These are phyloP conservation scores for Argyrosomus regius DNA, from an alignment of 2,797 vertebrate genomes.

Conservation along the genomic window DNA sequence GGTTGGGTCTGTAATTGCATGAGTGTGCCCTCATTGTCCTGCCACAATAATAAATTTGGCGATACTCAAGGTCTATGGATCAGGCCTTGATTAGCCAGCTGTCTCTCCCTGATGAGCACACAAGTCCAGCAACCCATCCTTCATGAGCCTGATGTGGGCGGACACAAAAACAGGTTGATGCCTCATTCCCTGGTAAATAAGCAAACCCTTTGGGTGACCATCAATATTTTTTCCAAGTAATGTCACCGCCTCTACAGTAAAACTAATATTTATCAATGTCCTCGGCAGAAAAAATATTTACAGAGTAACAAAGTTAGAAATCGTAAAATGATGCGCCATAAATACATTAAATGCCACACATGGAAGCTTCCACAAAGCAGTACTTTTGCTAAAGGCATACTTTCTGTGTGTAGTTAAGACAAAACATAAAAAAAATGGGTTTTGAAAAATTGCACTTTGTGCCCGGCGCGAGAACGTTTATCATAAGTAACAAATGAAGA, in stretches of 20 bases:
- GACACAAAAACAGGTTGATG: conserved; percentile 83
- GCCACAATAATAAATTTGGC: conserved; percentile 91
- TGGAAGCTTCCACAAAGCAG: conserved; percentile 35
- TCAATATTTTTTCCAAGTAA: conserved; percentile 27
- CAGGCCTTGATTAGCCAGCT: conserved; percentile 85
- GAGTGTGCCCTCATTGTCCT: conserved; percentile 87
- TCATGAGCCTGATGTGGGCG: conserved; percentile 84
- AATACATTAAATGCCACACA: conserved; percentile 48
- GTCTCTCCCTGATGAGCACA: conserved; percentile 84
- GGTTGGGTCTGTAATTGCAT: conserved; percentile 83
- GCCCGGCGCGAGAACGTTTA: conserved; percentile 73
- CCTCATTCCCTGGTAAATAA: conserved; percentile 64
- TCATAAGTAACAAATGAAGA: conserved; percentile 85
- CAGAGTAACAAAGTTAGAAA: conserved; percentile 22
- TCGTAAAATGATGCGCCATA: not conserved
- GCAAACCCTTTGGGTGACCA: conserved; percentile 40
- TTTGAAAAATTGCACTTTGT: conserved; percentile 75
- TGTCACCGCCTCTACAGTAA: not conserved
- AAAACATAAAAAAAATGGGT: conserved; percentile 50
- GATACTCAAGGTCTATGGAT: conserved; percentile 87
- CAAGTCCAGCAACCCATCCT: conserved; percentile 79
- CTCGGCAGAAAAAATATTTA: conserved; percentile 13
- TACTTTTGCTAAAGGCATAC: conserved; percentile 50
- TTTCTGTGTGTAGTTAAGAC: conserved; percentile 44
- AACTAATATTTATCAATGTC: conserved; percentile 7